Conservation (phyloP, 1,140 invertebrate genomes). For the Drosophila watanabei region DNA sequence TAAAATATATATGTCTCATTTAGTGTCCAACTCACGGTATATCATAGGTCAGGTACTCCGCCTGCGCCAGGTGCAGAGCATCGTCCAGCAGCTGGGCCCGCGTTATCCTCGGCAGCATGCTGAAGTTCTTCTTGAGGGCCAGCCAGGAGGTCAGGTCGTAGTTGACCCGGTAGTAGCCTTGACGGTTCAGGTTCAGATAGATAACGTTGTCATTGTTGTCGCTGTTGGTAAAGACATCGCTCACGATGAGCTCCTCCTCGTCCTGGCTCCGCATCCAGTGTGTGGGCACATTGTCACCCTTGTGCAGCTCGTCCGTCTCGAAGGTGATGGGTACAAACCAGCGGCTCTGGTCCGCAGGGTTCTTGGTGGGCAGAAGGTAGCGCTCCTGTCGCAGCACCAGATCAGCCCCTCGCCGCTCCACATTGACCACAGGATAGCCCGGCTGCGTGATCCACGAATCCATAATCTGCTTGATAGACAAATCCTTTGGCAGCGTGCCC, state of each 20-base stretch:
- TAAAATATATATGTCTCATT: not conserved
- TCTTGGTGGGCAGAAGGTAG: slow-evolving; percentile 64
- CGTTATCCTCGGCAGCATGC: slow-evolving; percentile 87
- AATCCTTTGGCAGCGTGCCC: slow-evolving; percentile 84
- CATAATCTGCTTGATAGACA: slow-evolving; percentile 90
- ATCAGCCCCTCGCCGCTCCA: slow-evolving; percentile 78
- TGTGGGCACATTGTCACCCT: slow-evolving; percentile 69
- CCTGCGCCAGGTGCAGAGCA: slow-evolving; percentile 91
- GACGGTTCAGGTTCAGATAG: slow-evolving; percentile 79
- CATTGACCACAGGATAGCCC: slow-evolving; percentile 93
- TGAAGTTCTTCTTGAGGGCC: slow-evolving; percentile 87
- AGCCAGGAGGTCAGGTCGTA: slow-evolving; percentile 91
- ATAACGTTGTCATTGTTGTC: slow-evolving; percentile 63
- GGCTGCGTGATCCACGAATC: slow-evolving; percentile 93
- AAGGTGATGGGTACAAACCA: slow-evolving; percentile 88
- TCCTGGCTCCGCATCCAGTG: slow-evolving; percentile 74
- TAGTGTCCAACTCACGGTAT: slow-evolving; percentile 80
- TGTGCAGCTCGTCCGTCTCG: slow-evolving; percentile 81
- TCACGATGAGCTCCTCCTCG: slow-evolving; percentile 64
- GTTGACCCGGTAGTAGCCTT: slow-evolving; percentile 91
- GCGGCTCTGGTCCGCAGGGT: slow-evolving; percentile 57
- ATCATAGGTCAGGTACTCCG: slow-evolving; percentile 87
- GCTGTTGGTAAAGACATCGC: slow-evolving; percentile 50
- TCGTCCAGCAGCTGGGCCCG: slow-evolving; percentile 94
- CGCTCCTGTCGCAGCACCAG: slow-evolving; percentile 72